Base-by-base conservation (phyloP, 1,140 invertebrate species). In the Reticulitermes speratus region DNA sequence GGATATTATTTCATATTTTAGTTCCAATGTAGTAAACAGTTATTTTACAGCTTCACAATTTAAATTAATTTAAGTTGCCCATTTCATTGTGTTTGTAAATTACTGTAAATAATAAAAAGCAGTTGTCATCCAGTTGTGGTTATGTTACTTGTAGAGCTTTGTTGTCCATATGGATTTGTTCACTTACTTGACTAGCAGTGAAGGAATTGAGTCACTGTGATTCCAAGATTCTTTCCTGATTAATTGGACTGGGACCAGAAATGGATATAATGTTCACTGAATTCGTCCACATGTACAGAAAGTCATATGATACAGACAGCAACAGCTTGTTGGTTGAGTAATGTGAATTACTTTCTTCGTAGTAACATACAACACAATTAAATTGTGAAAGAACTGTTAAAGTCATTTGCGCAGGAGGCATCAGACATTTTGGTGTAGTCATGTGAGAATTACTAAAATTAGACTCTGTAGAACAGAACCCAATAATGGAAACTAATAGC, bases 271-370 rank as follows among this genome's bases (percentile, higher is more conserved):
- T 55, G 14, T 55, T 55, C 52, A 75, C 3, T 75, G 65, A 75
- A 75, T 75, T 75, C 65, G 65, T 75, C 65, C 65, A 75, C n/a
- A 30, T 75, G 25, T 75, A 75, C 30, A 75, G n/a, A 75, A n/a
- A 9, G n/a, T 75, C 7, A n/a, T 75, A 75, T 25, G 11, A 25
- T 75, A n/a, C 65, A 75, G 14, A 3, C 65, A 75, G 25, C n/a
- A 30, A 75, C 65, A 30, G 65, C 25, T 16, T 23, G 59, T 65
- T 65, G 59, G 59, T 14, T 65, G 19, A 23, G 16, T 75, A 25
- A 30, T 30, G 14, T 75, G 65, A 75, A n/a, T 30, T 75, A 75
- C n/a, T 75, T 11, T 75, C 25, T 75, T 75, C 7, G 30, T 75
- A 30, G 25, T 30, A 75, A 6, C 2, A 25, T 30, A 75, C 65